Percentiles rank a stretch among this genome's conserved stretches.
These are phyloP conservation scores for Melipona quadrifasciata DNA, from an alignment of 1,140 invertebrate species.

Conservation along the genomic window DNA sequence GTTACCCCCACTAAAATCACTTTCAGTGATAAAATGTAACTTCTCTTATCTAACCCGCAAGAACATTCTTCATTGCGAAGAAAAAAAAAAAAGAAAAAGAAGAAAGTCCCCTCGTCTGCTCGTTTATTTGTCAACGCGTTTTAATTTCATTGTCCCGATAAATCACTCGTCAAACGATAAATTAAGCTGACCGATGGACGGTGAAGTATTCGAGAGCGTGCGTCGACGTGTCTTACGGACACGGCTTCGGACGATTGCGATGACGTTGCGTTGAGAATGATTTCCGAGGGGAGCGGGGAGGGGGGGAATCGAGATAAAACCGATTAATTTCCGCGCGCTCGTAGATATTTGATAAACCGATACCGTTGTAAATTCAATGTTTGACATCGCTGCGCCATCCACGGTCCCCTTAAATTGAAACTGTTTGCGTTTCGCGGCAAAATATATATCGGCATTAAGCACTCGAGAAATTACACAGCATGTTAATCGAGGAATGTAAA, in stretches of 20 bases:
- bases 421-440: background rate
- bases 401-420: constrained; percentile 13
- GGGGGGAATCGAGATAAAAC: constrained; percentile 3
- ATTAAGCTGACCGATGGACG: background rate
- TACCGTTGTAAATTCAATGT: constrained; percentile 28
- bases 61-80: background rate
- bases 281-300: background rate
- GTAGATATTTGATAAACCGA: constrained; percentile 41
- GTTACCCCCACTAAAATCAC: no score
- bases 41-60: background rate
- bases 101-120: background rate
- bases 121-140: background rate
- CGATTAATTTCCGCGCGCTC: constrained; percentile 25
- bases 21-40: no score
- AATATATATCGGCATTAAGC: constrained; percentile 21
- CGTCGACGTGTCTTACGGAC: background rate
- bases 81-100: background rate
- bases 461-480: constrained; percentile 30
- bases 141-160: background rate
- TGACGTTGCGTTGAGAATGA: background rate
- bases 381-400: constrained; percentile 7
- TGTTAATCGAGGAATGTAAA: constrained; percentile 38
- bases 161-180: background rate
- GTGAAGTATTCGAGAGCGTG: background rate
- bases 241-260: background rate